A percentile compares a stretch with the other conserved stretches of the same genome.
These are phyloP conservation scores for Bombycilla garrulus DNA, from an alignment of 2,113 vertebrate genomes.

Conservation along the genomic window DNA sequence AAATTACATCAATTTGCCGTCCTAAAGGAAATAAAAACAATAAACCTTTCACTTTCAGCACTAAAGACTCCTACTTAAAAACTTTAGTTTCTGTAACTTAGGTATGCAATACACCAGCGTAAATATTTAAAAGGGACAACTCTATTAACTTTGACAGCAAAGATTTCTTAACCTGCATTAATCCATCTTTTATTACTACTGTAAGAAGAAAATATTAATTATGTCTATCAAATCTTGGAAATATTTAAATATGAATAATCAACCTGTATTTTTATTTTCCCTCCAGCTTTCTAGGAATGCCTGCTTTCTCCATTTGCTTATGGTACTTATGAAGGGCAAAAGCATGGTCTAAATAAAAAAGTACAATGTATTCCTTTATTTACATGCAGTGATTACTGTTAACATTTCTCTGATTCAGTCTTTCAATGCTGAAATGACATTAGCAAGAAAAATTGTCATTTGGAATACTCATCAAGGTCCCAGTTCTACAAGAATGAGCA, in stretches of 20 bases:
- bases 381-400: background rate
- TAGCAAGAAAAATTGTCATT: background rate
- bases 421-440: background rate
- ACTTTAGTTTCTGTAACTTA: background rate
- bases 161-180: background rate
- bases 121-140: conserved; percentile 11
- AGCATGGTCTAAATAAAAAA: background rate
- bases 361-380: background rate
- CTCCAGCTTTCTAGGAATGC: background rate
- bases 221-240: background rate
- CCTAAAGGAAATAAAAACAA: background rate
- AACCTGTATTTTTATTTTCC: background rate
- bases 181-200: background rate
- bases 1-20: conserved; percentile 20
- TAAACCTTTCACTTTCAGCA: conserved; percentile 2
- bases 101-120: background rate
- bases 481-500: background rate
- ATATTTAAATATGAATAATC: background rate
- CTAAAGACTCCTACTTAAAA: background rate
- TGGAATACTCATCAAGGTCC: background rate
- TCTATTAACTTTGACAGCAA: background rate
- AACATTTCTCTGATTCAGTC: background rate
- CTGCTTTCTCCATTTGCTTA: background rate
- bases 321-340: background rate
- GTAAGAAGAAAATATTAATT: background rate